These are phyloP conservation scores for Anarhynchus alexandrinus DNA, from an alignment of 2,113 vertebrate species.

Conservation along the genomic window DNA sequence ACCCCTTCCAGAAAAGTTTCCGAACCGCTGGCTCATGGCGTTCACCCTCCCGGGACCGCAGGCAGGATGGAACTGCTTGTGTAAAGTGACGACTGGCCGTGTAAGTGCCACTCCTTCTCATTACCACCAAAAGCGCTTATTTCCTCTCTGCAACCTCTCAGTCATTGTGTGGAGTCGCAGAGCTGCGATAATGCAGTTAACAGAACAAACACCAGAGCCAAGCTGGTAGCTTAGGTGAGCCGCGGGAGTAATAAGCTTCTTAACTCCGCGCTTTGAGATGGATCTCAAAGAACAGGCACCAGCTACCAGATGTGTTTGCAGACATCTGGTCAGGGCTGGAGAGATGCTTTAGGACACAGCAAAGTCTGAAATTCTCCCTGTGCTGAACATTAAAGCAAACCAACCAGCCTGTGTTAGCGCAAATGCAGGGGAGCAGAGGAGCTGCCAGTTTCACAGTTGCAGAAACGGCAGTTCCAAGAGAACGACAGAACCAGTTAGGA, in stretches of 20 bases:
- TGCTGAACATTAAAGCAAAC: neutral
- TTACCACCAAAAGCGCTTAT: neutral
- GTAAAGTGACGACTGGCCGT: neutral
- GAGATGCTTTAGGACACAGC: neutral
- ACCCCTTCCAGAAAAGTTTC: neutral
- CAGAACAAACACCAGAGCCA: neutral
- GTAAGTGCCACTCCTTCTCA: neutral
- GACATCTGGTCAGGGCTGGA: neutral
- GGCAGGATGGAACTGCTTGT: neutral
- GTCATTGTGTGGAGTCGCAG: neutral
- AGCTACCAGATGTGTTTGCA: neutral
- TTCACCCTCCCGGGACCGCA: neutral
- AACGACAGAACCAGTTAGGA: neutral
- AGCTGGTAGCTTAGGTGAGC: neutral
- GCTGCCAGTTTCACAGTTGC: neutral
- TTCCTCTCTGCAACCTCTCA: neutral
- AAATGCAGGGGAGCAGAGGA: neutral
- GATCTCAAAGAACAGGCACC: neutral
- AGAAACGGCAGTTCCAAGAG: neutral
- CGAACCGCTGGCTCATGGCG: accelerated
- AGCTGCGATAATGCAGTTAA: neutral
- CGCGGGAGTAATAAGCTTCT: neutral
- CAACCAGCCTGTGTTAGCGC: neutral
- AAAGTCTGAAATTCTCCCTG: neutral
- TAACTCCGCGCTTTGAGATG: neutral